phyloP scores from a whole-genome alignment of 2,888 invertebrate species.

The Gastracanthus pulcherrimus region DNA sequence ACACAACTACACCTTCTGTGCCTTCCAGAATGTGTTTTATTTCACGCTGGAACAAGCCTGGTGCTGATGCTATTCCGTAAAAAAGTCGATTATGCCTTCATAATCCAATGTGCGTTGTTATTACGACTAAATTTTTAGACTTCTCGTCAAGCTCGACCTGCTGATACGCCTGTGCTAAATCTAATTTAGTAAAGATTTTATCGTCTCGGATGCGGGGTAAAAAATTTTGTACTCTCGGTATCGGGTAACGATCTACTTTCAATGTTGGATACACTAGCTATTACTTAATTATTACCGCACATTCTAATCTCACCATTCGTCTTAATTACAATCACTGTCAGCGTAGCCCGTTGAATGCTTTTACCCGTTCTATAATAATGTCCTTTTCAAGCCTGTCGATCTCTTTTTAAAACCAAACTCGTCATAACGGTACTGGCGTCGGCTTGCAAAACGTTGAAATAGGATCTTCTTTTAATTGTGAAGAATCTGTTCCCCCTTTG shows the following conservation, averaged over 20 bases:
- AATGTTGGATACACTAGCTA: conserved; percentile 67
- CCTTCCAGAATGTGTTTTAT: conserved; percentile 27
- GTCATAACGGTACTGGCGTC: too few species aligned
- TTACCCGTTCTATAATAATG: background rate
- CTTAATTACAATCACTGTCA: background rate
- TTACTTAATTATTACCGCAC: conserved; percentile 59
- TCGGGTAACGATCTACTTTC: conserved; percentile 10
- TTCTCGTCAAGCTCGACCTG: conserved; percentile 67
- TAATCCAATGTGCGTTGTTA: conserved; percentile 70
- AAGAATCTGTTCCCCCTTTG: too few species aligned
- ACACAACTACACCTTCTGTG: background rate
- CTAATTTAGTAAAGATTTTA: conserved; percentile 61
- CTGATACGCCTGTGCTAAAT: conserved; percentile 69
- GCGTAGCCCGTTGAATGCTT: conserved; percentile 63
- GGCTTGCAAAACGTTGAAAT: too few species aligned
- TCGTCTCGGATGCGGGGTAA: too few species aligned
- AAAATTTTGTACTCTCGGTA: too few species aligned
- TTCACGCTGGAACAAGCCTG: background rate
- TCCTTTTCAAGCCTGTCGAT: background rate
- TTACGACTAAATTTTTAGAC: conserved; percentile 65
- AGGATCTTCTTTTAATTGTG: too few species aligned
- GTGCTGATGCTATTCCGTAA: background rate
- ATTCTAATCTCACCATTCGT: too few species aligned
- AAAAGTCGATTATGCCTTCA: conserved; percentile 51
- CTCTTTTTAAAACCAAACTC: too few species aligned